Conservation (phyloP, 2,797 vertebrate species). For the Bucorvus abyssinicus region DNA sequence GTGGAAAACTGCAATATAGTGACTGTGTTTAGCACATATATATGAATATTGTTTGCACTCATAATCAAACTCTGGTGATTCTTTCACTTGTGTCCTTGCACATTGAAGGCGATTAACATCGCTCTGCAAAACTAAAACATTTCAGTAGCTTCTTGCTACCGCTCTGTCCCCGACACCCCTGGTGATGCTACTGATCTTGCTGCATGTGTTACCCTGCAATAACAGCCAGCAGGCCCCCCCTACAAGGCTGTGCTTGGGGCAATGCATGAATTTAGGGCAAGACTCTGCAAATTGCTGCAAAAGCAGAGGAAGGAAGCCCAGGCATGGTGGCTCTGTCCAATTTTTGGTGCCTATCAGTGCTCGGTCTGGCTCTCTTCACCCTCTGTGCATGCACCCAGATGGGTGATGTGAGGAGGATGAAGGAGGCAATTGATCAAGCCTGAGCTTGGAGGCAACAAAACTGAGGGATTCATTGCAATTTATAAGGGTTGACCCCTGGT, state of each 20-base stretch:
- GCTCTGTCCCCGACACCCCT: neutral
- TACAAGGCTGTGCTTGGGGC: neutral
- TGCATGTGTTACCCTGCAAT: neutral
- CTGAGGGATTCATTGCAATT: neutral
- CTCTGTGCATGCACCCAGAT: neutral
- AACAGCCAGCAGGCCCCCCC: too few species aligned
- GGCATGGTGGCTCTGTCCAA: neutral
- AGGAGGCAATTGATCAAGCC: rapidly evolving
- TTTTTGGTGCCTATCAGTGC: rapidly evolving
- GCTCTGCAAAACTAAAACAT: neutral
- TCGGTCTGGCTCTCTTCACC: neutral
- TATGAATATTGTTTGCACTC: conserved; percentile 93
- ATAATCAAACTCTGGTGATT: conserved; percentile 90
- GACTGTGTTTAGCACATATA: conserved; percentile 84
- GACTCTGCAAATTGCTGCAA: neutral
- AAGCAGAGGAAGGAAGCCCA: neutral
- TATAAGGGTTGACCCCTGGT: neutral
- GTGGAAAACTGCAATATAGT: conserved; percentile 96
- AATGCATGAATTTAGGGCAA: neutral
- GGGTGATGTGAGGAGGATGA: neutral
- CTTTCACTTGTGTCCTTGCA: conserved; percentile 81
- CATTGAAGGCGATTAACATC: neutral
- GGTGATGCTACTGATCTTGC: neutral
- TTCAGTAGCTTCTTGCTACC: neutral
- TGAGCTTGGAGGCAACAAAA: neutral